Evolutionary conservation across 2,113 vertebrate species (phyloP).

Genomic region (Sinosuthora webbiana): DNA sequence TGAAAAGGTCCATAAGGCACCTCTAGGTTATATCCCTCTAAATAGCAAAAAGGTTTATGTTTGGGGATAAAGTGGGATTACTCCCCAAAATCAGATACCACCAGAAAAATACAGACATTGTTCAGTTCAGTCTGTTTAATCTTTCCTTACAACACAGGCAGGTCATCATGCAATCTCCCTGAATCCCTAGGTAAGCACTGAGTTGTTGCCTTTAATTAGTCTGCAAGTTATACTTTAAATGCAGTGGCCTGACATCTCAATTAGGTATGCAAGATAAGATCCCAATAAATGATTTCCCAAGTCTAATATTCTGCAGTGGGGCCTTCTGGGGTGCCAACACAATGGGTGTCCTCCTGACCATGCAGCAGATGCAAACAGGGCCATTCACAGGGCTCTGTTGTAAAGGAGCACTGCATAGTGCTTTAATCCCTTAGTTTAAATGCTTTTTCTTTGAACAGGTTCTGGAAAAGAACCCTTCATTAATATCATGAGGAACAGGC

Average conservation of each 20-base stretch:
- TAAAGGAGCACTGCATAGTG: neutral
- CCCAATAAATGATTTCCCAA: slow-evolving; percentile 23
- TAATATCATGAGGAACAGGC: neutral
- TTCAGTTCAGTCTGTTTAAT: slow-evolving; percentile 29
- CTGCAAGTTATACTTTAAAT: slow-evolving; percentile 29
- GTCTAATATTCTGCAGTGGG: slow-evolving; percentile 8
- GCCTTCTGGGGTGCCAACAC: neutral
- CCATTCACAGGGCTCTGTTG: neutral
- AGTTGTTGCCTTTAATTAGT: slow-evolving; percentile 40
- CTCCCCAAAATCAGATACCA: slow-evolving; percentile 1
- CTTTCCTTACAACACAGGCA: slow-evolving; percentile 1
- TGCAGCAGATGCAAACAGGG: neutral
- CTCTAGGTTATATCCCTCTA: neutral
- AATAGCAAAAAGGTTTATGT: slow-evolving; percentile 8
- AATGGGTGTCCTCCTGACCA: neutral
- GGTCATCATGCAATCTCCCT: slow-evolving; percentile 38
- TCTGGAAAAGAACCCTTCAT: slow-evolving; percentile 9
- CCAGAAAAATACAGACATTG: slow-evolving; percentile 28
- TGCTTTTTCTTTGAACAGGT: neutral
- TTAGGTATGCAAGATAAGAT: slow-evolving; percentile 58
- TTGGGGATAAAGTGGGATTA: slow-evolving; percentile 40
- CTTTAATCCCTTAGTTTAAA: neutral
- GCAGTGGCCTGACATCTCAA: slow-evolving; percentile 14
- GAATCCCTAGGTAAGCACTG: slow-evolving; percentile 54
- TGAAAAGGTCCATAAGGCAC: slow-evolving; percentile 32